A percentile compares a stretch with the other conserved stretches of the same genome.
Evolutionary conservation across 1,140 invertebrate species (phyloP).

Genomic region (Nomia melanderi): DNA sequence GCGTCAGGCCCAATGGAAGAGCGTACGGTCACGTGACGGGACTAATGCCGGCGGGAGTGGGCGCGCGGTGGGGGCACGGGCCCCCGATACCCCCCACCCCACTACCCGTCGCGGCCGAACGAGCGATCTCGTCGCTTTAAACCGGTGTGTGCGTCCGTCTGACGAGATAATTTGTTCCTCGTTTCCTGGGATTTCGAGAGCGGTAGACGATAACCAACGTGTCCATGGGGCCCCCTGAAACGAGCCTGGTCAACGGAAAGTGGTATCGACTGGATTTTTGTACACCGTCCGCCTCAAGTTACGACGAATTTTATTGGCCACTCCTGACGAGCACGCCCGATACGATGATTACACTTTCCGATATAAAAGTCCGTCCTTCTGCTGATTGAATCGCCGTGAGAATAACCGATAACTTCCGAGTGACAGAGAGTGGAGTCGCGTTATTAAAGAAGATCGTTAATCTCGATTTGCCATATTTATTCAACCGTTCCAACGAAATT

Average conservation of each 20-base stretch:
- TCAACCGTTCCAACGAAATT: no score
- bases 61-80: conserved; percentile 26
- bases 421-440: background rate
- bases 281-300: background rate
- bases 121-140: conserved; percentile 65
- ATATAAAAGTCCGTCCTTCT: background rate
- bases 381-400: background rate
- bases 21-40: conserved; percentile 32
- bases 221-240: background rate
- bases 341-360: background rate
- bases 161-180: conserved; percentile 80
- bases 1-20: conserved; percentile 38
- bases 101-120: conserved; percentile 39
- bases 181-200: conserved; percentile 77
- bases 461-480: no score
- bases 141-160: conserved; percentile 70
- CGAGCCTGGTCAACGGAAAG: background rate
- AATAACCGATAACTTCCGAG: conserved; percentile 1
- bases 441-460: background rate
- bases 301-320: background rate
- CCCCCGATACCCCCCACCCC: background rate
- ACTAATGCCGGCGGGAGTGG: conserved; percentile 11
- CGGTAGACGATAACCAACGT: conserved; percentile 53
- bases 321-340: background rate
- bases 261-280: background rate